phyloP scores from a whole-genome alignment of 2,113 vertebrate species.

The Hipposideros armiger region DNA sequence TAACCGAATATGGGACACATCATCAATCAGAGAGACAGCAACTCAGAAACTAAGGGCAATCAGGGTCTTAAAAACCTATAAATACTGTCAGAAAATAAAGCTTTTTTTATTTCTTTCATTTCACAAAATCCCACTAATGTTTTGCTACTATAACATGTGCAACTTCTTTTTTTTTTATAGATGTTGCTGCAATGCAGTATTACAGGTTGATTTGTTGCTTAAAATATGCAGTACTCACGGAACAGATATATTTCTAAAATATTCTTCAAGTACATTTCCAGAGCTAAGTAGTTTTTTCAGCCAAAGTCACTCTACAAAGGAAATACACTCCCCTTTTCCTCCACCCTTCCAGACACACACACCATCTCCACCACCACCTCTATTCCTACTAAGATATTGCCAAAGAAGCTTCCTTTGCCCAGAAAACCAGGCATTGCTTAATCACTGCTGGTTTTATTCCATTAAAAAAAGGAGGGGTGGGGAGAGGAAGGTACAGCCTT shows the following conservation, averaged over 20 bases:
- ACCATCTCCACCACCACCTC: fast-evolving
- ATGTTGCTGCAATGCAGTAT: conserved; percentile 52
- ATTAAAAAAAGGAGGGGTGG: conserved; percentile 18
- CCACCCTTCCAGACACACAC: background rate
- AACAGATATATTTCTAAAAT: conserved; percentile 67
- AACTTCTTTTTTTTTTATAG: conserved; percentile 66
- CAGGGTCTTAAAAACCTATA: conserved; percentile 67
- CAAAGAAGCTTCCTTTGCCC: background rate
- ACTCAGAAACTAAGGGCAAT: conserved; percentile 61
- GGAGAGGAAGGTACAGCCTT: background rate
- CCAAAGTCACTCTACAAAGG: conserved; percentile 48
- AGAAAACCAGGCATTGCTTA: conserved; percentile 6
- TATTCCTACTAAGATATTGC: background rate
- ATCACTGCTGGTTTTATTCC: background rate
- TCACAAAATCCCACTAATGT: conserved; percentile 52
- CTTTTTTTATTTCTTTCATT: conserved; percentile 72
- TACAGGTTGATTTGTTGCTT: conserved; percentile 69
- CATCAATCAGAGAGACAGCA: conserved; percentile 64
- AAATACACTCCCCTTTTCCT: background rate
- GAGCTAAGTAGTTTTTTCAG: conserved; percentile 65
- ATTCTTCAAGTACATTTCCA: conserved; percentile 40
- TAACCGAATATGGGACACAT: conserved; percentile 71
- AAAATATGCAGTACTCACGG: conserved; percentile 10
- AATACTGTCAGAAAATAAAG: conserved; percentile 76
- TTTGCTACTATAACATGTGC: conserved; percentile 44